A percentile compares a stretch with the other conserved stretches of the same genome.
Evolutionary conservation across 2,888 invertebrate species (phyloP).

Genomic region (Myathropa florea): DNA sequence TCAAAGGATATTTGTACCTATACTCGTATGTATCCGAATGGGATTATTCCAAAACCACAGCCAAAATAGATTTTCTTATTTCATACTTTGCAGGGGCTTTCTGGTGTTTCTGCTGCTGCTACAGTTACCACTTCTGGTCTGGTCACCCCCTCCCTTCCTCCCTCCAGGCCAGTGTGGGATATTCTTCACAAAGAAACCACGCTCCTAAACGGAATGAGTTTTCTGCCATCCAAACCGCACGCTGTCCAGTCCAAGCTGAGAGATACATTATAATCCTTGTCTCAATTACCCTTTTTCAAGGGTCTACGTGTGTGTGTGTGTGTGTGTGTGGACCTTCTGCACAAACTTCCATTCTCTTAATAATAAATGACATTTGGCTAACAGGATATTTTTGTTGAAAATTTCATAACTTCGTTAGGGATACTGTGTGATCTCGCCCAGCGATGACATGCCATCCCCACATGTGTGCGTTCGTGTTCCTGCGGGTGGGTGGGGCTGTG

Average conservation of each 20-base stretch:
- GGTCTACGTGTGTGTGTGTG: background rate
- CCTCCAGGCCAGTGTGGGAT: background rate
- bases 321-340: slow-evolving; percentile 12
- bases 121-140: background rate
- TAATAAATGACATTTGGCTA: slow-evolving; percentile 68
- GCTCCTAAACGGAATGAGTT: slow-evolving; percentile 16
- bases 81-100: slow-evolving; percentile 11
- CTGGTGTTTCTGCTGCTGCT: background rate
- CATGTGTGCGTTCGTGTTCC: slow-evolving; percentile 3
- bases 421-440: slow-evolving; percentile 26
- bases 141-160: background rate
- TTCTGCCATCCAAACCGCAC: background rate
- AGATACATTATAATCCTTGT: slow-evolving; percentile 52
- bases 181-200: background rate
- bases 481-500: background rate
- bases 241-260: slow-evolving; percentile 7
- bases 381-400: slow-evolving; percentile 67
- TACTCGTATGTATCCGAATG: background rate
- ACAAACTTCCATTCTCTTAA: slow-evolving; percentile 56
- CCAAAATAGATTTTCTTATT: slow-evolving; percentile 30
- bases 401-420: slow-evolving; percentile 69
- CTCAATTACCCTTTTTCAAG: slow-evolving; percentile 47
- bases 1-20: slow-evolving; percentile 8
- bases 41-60: slow-evolving; percentile 9
- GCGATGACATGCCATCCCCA: slow-evolving; percentile 24